phyloP scores from a whole-genome alignment of 2,113 vertebrate species.

The Rhea americana region DNA sequence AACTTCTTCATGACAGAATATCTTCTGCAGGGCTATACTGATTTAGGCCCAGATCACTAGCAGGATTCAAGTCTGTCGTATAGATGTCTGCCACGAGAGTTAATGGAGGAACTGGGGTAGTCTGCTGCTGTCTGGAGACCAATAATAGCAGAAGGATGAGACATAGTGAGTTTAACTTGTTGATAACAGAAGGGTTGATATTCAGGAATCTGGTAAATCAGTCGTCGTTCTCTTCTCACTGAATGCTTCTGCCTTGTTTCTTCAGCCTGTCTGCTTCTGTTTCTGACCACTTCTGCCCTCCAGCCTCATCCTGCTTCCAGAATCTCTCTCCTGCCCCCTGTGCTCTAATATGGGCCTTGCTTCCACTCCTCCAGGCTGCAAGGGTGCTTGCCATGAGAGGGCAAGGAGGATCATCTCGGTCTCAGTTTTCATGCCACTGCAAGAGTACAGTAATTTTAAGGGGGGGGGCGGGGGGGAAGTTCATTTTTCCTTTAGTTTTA shows the following conservation, averaged over 20 bases:
- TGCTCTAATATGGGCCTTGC: neutral
- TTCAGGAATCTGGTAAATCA: neutral
- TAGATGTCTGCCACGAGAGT: neutral
- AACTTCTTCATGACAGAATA: rapidly evolving
- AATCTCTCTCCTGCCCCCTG: neutral
- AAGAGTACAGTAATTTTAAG: neutral
- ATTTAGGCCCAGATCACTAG: rapidly evolving
- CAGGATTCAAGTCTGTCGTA: neutral
- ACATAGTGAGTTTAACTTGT: rapidly evolving
- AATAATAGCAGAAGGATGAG: neutral
- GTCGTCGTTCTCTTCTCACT: rapidly evolving
- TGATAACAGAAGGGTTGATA: neutral
- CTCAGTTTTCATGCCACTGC: neutral
- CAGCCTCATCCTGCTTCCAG: neutral
- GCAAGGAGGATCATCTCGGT: neutral
- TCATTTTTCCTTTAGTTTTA: neutral
- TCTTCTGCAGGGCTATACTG: neutral
- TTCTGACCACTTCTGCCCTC: neutral
- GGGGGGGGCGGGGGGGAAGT: neutral
- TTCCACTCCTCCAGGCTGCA: neutral
- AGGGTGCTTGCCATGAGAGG: neutral
- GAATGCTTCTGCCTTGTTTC: neutral
- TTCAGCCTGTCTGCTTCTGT: neutral
- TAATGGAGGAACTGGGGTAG: neutral
- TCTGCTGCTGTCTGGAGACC: neutral